Evolutionary conservation across 2,888 invertebrate species (phyloP).

Genomic region (Euspilapteryx auroguttella): DNA sequence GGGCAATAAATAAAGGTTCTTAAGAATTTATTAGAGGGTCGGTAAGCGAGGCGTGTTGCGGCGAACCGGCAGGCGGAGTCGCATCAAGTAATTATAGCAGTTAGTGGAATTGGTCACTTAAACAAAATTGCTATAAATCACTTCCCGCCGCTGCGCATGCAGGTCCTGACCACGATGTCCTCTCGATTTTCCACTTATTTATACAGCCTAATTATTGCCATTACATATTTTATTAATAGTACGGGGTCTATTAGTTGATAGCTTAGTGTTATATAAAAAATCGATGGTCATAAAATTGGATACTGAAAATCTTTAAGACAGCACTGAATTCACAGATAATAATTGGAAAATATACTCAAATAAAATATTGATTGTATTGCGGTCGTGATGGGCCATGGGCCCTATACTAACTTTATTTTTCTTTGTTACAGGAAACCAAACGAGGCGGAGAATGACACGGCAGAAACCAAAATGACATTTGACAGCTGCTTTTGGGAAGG

Average conservation of each 20-base stretch:
- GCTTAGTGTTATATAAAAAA: no score
- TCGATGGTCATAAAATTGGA: no score
- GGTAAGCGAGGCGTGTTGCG: neutral
- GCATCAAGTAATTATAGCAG: constrained; percentile 27
- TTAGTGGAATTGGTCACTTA: constrained; percentile 40
- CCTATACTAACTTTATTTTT: no score
- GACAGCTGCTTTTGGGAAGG: constrained; percentile 49
- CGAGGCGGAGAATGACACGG: constrained; percentile 23
- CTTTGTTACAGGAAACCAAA: constrained; percentile 37
- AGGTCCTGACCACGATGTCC: constrained; percentile 15
- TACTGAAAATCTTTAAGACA: no score
- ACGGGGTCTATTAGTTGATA: no score
- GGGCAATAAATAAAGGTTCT: neutral
- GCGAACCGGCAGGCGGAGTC: constrained; percentile 14
- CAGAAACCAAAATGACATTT: constrained; percentile 32
- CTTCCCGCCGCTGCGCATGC: constrained; percentile 14
- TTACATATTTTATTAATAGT: no score
- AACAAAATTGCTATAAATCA: constrained; percentile 30
- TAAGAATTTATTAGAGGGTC: constrained; percentile 1
- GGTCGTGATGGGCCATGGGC: no score
- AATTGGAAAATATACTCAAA: no score
- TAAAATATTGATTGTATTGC: no score
- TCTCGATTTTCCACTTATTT: constrained; percentile 16
- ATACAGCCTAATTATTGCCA: constrained; percentile 6
- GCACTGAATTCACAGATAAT: no score